A percentile compares a stretch with the other conserved stretches of the same genome.
Evolutionary conservation across 2,888 invertebrate species (phyloP).

Genomic region (Eilema caniola): DNA sequence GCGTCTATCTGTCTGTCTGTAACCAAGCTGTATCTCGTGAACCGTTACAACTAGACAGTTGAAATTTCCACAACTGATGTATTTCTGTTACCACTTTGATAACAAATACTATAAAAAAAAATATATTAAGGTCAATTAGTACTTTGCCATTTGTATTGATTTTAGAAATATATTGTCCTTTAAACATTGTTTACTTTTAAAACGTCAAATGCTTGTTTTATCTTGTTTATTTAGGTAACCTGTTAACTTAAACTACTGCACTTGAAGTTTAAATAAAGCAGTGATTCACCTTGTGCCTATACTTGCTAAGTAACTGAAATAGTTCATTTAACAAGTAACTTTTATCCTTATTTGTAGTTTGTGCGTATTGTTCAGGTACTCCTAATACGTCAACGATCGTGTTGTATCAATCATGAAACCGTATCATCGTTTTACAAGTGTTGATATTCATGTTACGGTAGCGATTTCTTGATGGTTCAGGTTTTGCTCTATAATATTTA

Average conservation of each 20-base stretch:
- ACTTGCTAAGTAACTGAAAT: no score
- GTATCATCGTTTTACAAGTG: conserved; percentile 24
- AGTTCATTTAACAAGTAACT: no score
- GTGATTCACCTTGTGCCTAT: conserved; percentile 41
- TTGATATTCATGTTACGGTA: neutral
- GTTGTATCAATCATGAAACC: conserved; percentile 29
- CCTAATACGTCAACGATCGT: conserved; percentile 20
- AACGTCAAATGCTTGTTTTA: neutral
- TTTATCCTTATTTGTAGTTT: conserved; percentile 34
- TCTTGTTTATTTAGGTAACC: conserved; percentile 10
- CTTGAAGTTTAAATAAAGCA: conserved; percentile 33
- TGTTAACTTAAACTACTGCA: conserved; percentile 19
- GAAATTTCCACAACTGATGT: no score
- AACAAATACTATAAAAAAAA: no score
- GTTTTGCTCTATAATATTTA: neutral
- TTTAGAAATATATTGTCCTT: neutral
- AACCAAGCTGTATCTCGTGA: no score
- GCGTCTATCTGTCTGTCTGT: no score
- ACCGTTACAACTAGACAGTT: no score
- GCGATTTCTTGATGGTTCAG: neutral
- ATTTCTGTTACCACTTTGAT: no score
- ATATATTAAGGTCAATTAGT: no score
- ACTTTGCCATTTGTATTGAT: no score
- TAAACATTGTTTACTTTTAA: neutral
- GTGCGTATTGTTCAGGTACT: conserved; percentile 29